phyloP scores from a whole-genome alignment of 2,113 vertebrate species.

The Urocolius indicus region DNA sequence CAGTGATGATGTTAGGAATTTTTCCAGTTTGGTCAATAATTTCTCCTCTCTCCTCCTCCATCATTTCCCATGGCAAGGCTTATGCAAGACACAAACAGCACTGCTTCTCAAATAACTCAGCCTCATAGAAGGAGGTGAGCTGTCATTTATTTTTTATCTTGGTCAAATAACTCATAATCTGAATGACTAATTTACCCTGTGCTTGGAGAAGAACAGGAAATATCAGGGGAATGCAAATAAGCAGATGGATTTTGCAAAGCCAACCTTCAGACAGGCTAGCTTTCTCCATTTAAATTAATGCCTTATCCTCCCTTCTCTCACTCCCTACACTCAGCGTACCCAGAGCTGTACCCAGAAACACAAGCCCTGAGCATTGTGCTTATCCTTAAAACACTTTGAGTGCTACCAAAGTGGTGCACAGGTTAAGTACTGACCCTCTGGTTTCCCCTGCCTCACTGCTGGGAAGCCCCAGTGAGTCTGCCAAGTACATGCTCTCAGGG shows the following conservation, averaged over 20 bases:
- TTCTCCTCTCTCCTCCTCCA: conserved; percentile 2
- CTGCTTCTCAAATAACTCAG: conserved; percentile 16
- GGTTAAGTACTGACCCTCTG: background rate
- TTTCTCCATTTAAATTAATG: background rate
- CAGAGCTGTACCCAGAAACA: background rate
- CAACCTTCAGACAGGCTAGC: background rate
- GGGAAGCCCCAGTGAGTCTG: rapidly evolving
- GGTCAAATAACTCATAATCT: conserved; percentile 2
- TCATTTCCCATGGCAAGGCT: background rate
- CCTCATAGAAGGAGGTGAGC: background rate
- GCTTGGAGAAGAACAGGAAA: background rate
- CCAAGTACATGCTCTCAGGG: rapidly evolving
- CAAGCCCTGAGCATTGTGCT: background rate
- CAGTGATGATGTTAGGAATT: background rate
- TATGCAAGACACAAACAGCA: background rate
- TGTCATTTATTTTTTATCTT: conserved; percentile 28
- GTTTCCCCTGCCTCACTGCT: background rate
- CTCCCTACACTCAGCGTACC: rapidly evolving
- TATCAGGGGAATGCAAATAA: background rate
- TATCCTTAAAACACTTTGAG: background rate
- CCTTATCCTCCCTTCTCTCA: background rate
- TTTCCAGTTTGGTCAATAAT: background rate
- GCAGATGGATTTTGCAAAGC: background rate
- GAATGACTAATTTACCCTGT: background rate
- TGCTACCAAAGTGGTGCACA: background rate